These are phyloP conservation scores for Wiebesia pumilae DNA, from an alignment of 1,140 invertebrate species.

Conservation along the genomic window DNA sequence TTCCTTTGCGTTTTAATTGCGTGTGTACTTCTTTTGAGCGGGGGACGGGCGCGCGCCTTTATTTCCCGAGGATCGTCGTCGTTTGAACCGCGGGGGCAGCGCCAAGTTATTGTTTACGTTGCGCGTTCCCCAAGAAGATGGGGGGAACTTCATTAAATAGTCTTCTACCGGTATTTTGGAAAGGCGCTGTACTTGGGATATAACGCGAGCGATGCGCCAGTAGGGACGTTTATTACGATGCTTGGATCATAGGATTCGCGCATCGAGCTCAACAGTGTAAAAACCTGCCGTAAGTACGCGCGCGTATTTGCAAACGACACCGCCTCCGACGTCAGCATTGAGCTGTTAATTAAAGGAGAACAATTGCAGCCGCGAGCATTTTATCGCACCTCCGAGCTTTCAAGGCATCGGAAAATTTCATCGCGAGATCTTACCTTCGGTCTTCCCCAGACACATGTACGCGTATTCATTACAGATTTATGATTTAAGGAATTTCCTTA, in stretches of 20 bases:
- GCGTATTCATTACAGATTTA: background rate
- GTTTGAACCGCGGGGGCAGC: background rate
- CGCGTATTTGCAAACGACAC: background rate
- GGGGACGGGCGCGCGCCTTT: background rate
- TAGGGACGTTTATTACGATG: background rate
- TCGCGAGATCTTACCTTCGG: background rate
- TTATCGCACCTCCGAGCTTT: background rate
- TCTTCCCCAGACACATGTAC: background rate
- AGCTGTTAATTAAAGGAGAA: background rate
- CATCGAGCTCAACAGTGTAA: background rate
- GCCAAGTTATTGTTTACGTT: constrained; percentile 27
- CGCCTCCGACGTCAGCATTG: background rate
- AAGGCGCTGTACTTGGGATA: background rate
- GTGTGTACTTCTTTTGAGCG: constrained; percentile 18
- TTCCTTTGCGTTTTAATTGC: constrained; percentile 37
- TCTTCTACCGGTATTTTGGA: background rate
- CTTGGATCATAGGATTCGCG: background rate
- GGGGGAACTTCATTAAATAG: background rate
- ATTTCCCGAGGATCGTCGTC: background rate
- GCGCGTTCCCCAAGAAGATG: background rate
- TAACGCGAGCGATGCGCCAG: background rate
- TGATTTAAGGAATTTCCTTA: no score
- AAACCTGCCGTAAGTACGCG: background rate
- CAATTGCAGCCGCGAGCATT: background rate
- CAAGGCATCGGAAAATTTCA: background rate